Evolutionary conservation across 2,797 vertebrate species (phyloP).

Genomic region (Malurus splendens): DNA sequence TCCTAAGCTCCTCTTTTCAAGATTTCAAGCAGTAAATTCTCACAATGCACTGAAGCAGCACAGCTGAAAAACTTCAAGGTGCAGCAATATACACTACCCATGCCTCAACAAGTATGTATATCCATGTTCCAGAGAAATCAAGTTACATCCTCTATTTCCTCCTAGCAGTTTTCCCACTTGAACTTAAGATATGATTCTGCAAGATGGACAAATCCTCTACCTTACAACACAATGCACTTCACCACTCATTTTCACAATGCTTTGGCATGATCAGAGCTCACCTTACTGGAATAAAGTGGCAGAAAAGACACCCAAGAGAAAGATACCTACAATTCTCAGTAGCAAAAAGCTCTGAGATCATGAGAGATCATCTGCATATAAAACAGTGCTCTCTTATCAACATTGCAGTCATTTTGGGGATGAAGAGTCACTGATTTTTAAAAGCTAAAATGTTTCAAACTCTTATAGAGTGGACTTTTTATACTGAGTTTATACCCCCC

Average conservation of each 20-base stretch:
- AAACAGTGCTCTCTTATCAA: background rate
- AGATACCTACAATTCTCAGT: background rate
- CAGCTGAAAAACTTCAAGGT: background rate
- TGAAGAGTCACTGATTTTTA: background rate
- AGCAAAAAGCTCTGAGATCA: background rate
- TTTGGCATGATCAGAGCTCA: background rate
- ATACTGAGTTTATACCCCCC: background rate
- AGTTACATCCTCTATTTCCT: background rate
- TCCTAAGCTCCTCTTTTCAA: background rate
- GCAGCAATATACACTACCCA: background rate
- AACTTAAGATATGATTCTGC: background rate
- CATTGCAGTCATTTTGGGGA: too few species aligned
- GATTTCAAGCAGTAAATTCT: background rate
- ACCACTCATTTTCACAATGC: background rate
- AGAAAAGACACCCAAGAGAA: background rate
- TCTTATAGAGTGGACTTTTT: background rate
- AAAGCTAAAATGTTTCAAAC: background rate
- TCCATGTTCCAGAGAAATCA: background rate
- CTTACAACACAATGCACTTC: background rate
- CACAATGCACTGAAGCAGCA: background rate
- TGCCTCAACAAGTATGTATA: rapidly evolving
- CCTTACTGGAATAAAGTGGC: background rate
- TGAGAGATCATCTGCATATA: background rate
- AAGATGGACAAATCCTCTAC: background rate
- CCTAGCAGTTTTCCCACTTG: background rate